These are phyloP conservation scores for Alviniconcha strummeri DNA, from an alignment of 2,888 invertebrate species.

Conservation along the genomic window DNA sequence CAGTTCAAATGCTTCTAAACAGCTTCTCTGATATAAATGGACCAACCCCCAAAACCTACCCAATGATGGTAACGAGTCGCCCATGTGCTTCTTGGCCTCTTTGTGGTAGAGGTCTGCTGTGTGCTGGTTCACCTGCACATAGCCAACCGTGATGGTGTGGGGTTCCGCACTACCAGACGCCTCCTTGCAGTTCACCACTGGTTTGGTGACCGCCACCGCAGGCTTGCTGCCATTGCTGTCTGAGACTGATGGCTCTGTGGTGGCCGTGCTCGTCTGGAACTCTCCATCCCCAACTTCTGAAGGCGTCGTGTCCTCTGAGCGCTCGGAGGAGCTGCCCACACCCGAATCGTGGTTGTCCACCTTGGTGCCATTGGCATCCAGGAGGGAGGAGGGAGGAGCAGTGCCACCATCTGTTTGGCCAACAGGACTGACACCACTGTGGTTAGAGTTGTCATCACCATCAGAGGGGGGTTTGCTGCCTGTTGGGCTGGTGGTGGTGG, in stretches of 20 bases:
- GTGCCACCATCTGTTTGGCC: slow-evolving; percentile 44
- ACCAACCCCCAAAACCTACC: background rate
- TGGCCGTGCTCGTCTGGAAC: slow-evolving; percentile 39
- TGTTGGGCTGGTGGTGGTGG: slow-evolving; percentile 38
- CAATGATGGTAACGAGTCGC: background rate
- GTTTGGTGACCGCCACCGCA: slow-evolving; percentile 6
- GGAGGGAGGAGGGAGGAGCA: slow-evolving; percentile 48
- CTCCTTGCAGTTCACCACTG: slow-evolving; percentile 34
- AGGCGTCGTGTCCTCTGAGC: slow-evolving; percentile 63
- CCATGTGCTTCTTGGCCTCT: slow-evolving; percentile 18
- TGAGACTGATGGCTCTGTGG: slow-evolving; percentile 30
- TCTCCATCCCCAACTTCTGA: slow-evolving; percentile 65
- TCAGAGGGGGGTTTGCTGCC: slow-evolving; percentile 48
- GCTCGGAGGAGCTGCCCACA: slow-evolving; percentile 65
- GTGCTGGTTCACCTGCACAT: slow-evolving; percentile 45
- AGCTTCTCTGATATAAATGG: no score
- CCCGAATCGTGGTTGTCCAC: slow-evolving; percentile 67
- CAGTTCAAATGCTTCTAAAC: no score
- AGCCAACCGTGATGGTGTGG: slow-evolving; percentile 58
- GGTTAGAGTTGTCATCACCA: slow-evolving; percentile 63
- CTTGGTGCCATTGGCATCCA: slow-evolving; percentile 53
- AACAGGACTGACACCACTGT: slow-evolving; percentile 56
- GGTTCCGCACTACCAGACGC: slow-evolving; percentile 24
- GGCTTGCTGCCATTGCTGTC: slow-evolving; percentile 26
- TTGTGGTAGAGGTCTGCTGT: slow-evolving; percentile 18